A percentile compares a stretch with the other conserved stretches of the same genome.
Evolutionary conservation across 2,888 invertebrate species (phyloP).

Genomic region (Nemurella pictetii): DNA sequence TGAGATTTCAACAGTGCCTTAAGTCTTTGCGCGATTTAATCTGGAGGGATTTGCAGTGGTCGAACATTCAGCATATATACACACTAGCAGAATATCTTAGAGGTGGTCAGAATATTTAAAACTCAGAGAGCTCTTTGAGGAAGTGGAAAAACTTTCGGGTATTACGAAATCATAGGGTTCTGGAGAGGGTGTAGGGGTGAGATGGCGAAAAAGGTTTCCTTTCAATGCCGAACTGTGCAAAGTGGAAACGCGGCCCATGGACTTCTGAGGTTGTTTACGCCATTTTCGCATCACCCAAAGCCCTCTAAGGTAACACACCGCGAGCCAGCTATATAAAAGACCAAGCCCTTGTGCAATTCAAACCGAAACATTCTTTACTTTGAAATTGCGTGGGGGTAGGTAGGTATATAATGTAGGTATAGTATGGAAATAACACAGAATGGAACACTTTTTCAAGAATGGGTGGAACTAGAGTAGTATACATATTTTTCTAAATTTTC

Average conservation of each 20-base stretch:
- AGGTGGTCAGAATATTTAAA: slow-evolving; percentile 25
- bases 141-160: slow-evolving; percentile 19
- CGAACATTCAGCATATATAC: neutral
- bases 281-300: slow-evolving; percentile 30
- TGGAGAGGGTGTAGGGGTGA: slow-evolving; percentile 8
- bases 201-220: slow-evolving; percentile 5
- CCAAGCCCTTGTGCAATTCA: slow-evolving; percentile 25
- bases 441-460: slow-evolving; percentile 17
- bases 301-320: neutral
- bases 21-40: neutral
- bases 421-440: slow-evolving; percentile 23
- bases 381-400: slow-evolving; percentile 27
- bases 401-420: slow-evolving; percentile 3
- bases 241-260: slow-evolving; percentile 5
- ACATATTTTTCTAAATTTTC: slow-evolving; percentile 29
- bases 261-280: slow-evolving; percentile 35
- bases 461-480: neutral
- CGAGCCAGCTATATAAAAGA: slow-evolving; percentile 12
- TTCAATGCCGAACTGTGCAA: neutral
- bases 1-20: neutral
- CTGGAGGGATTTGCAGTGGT: neutral
- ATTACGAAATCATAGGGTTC: neutral
- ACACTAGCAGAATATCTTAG: neutral
- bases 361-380: slow-evolving; percentile 25
- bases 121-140: slow-evolving; percentile 16